These are phyloP conservation scores for Coccyzus lansbergi DNA, from an alignment of 2,797 vertebrate genomes.

Conservation along the genomic window DNA sequence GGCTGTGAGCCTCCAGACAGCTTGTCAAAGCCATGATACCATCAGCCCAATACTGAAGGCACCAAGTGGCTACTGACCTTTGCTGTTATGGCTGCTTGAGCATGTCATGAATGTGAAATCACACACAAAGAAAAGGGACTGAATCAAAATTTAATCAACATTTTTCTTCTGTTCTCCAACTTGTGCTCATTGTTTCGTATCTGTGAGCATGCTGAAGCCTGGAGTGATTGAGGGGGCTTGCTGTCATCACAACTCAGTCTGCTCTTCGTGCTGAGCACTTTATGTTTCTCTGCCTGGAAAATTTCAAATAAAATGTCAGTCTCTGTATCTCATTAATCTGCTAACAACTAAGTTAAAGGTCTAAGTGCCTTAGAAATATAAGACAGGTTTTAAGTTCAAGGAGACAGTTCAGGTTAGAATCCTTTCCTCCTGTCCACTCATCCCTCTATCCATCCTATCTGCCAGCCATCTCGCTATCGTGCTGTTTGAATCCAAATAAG, in stretches of 20 bases:
- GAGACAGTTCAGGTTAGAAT: slow-evolving; percentile 36
- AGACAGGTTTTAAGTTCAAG: slow-evolving; percentile 52
- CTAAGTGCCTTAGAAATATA: slow-evolving; percentile 67
- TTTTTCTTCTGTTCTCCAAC: slow-evolving; percentile 48
- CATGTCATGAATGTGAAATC: neutral
- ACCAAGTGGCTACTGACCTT: neutral
- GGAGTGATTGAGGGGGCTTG: slow-evolving; percentile 58
- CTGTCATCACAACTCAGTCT: slow-evolving; percentile 53
- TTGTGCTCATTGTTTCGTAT: slow-evolving; percentile 39
- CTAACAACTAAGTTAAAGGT: slow-evolving; percentile 62
- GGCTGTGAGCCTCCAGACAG: neutral
- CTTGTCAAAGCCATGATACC: neutral
- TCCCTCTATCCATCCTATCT: neutral
- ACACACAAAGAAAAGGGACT: neutral
- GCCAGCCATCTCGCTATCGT: neutral
- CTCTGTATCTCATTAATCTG: slow-evolving; percentile 71
- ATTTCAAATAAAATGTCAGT: slow-evolving; percentile 72
- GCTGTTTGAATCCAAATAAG: slow-evolving; percentile 29
- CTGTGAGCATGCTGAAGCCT: slow-evolving; percentile 45
- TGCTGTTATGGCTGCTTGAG: neutral
- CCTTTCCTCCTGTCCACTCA: slow-evolving; percentile 9
- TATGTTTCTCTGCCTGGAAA: slow-evolving; percentile 62
- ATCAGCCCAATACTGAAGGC: neutral
- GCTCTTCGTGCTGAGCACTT: slow-evolving; percentile 63
- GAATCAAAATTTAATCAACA: slow-evolving; percentile 49